Percentiles rank a stretch among this genome's conserved stretches.
Conservation (phyloP, 2,888 invertebrate species). For the Diplazon laetatorius region DNA sequence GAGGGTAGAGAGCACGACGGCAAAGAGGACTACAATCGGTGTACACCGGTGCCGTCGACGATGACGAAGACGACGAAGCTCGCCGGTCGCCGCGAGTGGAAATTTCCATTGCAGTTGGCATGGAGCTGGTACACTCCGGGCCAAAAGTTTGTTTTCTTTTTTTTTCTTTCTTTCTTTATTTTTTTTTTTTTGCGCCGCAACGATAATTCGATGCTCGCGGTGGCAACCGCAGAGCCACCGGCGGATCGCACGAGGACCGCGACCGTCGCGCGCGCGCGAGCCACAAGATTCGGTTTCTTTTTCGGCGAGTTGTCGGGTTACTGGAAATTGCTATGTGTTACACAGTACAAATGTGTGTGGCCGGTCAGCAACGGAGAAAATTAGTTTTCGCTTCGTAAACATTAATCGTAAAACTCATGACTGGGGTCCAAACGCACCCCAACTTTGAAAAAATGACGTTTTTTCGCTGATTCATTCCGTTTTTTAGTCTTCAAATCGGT, state of each 20-base stretch:
- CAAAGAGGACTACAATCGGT: slow-evolving; percentile 52
- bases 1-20: slow-evolving; percentile 10
- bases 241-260: slow-evolving; percentile 5
- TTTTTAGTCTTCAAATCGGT: too few relatives aligned
- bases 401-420: too few relatives aligned
- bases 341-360: too few relatives aligned
- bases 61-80: slow-evolving; percentile 71
- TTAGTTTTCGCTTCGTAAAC: too few relatives aligned
- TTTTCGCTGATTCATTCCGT: too few relatives aligned
- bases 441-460: too few relatives aligned
- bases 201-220: background rate
- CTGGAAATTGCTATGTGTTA: background rate
- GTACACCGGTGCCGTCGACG: slow-evolving; percentile 60
- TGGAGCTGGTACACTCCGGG: slow-evolving; percentile 77
- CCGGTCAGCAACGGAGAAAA: too few relatives aligned
- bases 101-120: slow-evolving; percentile 81
- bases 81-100: slow-evolving; percentile 75
- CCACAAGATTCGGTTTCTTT: too few relatives aligned
- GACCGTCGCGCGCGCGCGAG: slow-evolving; percentile 15
- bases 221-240: slow-evolving; percentile 20
- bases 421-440: too few relatives aligned
- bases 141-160: too few relatives aligned
- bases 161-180: too few relatives aligned
- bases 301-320: background rate
- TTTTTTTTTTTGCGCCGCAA: slow-evolving; percentile 31